Conservation (phyloP, 2,113 vertebrate species). For the Misgurnus mizolepis region DNA sequence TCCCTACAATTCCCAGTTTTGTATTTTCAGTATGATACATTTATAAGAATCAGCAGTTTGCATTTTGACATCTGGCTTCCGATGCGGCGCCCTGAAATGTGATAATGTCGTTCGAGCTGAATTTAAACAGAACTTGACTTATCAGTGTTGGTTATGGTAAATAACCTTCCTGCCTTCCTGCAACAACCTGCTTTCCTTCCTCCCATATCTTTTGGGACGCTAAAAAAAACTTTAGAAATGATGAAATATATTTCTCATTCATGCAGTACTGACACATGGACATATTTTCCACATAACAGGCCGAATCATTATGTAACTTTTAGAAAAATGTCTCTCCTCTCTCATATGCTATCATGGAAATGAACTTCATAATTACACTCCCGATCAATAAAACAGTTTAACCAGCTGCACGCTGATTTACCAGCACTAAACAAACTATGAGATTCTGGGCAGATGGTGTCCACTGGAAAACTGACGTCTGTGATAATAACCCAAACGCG, state of each 20-base stretch:
- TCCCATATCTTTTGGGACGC: neutral
- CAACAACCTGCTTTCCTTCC: conserved; percentile 25
- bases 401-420: conserved; percentile 13
- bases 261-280: neutral
- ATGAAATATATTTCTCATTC: conserved; percentile 6
- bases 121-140: neutral
- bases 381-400: conserved; percentile 2
- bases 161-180: neutral
- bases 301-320: conserved; percentile 12
- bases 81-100: neutral
- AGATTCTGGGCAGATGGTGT: conserved; percentile 25
- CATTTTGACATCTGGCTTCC: neutral
- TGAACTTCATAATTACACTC: neutral
- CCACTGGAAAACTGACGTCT: conserved; percentile 13
- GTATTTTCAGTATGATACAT: neutral
- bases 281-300: conserved; percentile 20
- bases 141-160: neutral
- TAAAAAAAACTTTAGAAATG: conserved; percentile 14
- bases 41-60: neutral
- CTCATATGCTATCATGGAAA: conserved; percentile 31
- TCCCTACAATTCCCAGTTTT: too few relatives aligned
- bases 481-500: conserved; percentile 43
- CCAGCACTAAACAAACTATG: conserved; percentile 18
- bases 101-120: too few relatives aligned
- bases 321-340: neutral